Evolutionary conservation across 1,140 invertebrate genomes (phyloP), one percentile per base, ranked within the genome.

Genomic region (Drosophila quadrilineata): DNA sequence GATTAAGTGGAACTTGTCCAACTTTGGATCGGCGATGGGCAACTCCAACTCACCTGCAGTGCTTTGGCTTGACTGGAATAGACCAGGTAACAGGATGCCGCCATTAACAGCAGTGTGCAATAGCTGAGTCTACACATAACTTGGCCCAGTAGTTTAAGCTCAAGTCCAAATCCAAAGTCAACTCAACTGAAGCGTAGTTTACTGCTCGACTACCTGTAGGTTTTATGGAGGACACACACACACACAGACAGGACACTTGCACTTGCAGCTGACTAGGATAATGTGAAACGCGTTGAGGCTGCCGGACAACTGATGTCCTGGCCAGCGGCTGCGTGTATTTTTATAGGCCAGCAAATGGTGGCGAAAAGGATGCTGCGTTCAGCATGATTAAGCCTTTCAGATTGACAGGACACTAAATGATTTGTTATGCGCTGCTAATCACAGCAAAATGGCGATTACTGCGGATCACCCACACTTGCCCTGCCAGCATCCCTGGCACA

Each of bases 391-490:
- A 65, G 62, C 53, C 17, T 62, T 70, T 71, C n/a, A n/a, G 79
- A 85, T 48, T 76, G 79, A 85, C 79, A 71, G 75, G n/a, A 19
- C 60, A 52, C 79, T 86, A 85, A 85, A 70, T 79, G 79, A 85
- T 85, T 85, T 85, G 79, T 85, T 85, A 68, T 85, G 71, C 74
- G 64, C 69, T 40, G 31, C 65, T 63, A 73, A 43, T 59, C 26
- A 17, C 48, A 24, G 35, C 6, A 21, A 26, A 3, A 17, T 36
- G 14, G 16, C n/a, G 19, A 38, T 66, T 70, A 79, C n/a, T n/a
- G n/a, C n/a, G n/a, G n/a, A n/a, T n/a, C n/a, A n/a, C n/a, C n/a
- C n/a, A n/a, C n/a, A n/a, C n/a, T n/a, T n/a, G n/a, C n/a, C n/a
- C n/a, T n/a, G n/a, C n/a, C n/a, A n/a, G n/a, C n/a, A n/a, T n/a